These are phyloP conservation scores for Oreonectes daqikongensis DNA, from an alignment of 2,797 vertebrate genomes.

Conservation along the genomic window DNA sequence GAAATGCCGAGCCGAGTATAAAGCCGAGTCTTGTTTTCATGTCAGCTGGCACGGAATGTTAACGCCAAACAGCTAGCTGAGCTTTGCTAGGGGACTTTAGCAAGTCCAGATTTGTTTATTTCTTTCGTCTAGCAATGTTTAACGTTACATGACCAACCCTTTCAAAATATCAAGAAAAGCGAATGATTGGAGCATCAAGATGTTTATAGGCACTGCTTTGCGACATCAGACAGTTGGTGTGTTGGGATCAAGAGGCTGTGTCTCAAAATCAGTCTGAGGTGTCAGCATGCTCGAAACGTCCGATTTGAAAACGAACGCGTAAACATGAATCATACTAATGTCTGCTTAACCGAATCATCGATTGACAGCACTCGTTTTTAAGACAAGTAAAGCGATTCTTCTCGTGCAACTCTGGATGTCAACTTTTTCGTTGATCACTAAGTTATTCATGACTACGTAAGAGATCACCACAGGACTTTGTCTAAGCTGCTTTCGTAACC, in stretches of 20 bases:
- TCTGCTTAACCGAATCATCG: neutral
- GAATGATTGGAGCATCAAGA: neutral
- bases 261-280: neutral
- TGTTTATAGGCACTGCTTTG: neutral
- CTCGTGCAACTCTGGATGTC: neutral
- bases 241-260: conserved; percentile 6
- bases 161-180: neutral
- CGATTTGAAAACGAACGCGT: neutral
- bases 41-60: conserved; percentile 27
- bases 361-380: neutral
- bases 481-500: neutral
- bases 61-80: conserved; percentile 40
- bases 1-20: neutral
- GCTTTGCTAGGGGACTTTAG: conserved; percentile 41
- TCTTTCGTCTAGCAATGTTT: neutral
- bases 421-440: neutral
- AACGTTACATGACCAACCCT: neutral
- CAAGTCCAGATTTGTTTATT: conserved; percentile 35
- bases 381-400: neutral
- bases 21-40: conserved; percentile 17
- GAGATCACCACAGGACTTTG: neutral
- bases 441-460: too few relatives aligned
- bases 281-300: neutral
- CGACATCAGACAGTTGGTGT: neutral
- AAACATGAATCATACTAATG: neutral